A percentile compares a stretch with the other conserved stretches of the same genome.
phyloP scores from a whole-genome alignment of 2,888 invertebrate genomes.

The Osedax frankpressi region DNA sequence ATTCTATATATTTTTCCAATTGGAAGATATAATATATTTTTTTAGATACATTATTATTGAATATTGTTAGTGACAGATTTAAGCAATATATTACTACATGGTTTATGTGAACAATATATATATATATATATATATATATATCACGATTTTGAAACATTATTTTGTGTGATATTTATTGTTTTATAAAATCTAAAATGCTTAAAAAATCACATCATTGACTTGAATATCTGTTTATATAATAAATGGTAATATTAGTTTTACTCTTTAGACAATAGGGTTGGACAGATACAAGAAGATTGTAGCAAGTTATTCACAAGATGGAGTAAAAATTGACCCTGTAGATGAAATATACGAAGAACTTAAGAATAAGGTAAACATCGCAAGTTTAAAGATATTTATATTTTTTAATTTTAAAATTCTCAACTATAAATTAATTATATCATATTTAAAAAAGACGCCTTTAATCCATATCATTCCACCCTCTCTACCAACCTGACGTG shows the following conservation, averaged over 20 bases:
- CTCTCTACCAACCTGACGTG: not conserved
- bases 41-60: too few species aligned
- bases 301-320: not conserved
- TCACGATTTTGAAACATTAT: not conserved
- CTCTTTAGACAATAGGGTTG: not conserved
- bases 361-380: not conserved
- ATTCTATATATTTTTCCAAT: too few species aligned
- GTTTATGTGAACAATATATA: too few species aligned
- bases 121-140: not conserved
- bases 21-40: too few species aligned
- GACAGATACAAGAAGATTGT: not conserved
- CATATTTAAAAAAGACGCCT: not conserved
- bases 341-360: not conserved
- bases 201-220: too few species aligned
- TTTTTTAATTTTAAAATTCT: too few species aligned
- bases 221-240: not conserved
- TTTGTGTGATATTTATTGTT: not conserved
- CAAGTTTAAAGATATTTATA: not conserved
- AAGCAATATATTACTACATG: too few species aligned
- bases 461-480: not conserved
- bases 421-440: not conserved
- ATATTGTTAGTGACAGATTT: too few species aligned
- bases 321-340: not conserved
- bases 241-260: not conserved
- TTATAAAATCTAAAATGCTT: too few species aligned